Percentiles rank a stretch among this genome's conserved stretches.
These are phyloP conservation scores for Dascyllus trimaculatus DNA, from an alignment of 2,113 vertebrate genomes.

Conservation along the genomic window DNA sequence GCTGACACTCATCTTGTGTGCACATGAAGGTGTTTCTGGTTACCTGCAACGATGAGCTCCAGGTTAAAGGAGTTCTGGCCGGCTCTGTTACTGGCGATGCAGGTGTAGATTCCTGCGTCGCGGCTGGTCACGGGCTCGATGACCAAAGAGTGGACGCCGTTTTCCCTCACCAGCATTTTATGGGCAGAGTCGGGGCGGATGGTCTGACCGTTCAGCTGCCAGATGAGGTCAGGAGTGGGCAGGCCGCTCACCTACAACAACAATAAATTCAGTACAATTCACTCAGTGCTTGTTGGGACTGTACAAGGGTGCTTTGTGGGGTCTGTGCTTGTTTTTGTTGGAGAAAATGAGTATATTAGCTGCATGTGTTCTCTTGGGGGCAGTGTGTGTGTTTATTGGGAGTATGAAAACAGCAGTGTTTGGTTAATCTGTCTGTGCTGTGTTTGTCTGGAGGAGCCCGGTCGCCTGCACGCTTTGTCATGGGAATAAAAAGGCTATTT, in stretches of 20 bases:
- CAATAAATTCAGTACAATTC: not conserved
- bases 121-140: constrained; percentile 93
- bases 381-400: constrained; percentile 35
- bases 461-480: constrained; percentile 51
- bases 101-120: constrained; percentile 96
- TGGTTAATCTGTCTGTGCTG: constrained; percentile 45
- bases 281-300: not conserved
- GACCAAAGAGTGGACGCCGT: constrained; percentile 95
- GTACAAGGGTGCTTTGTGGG: not conserved
- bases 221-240: constrained; percentile 95
- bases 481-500: constrained; percentile 54
- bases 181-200: constrained; percentile 93
- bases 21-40: not conserved
- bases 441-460: constrained; percentile 46
- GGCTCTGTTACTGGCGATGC: constrained; percentile 94
- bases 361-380: constrained; percentile 7
- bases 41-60: constrained; percentile 97
- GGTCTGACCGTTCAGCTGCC: constrained; percentile 94
- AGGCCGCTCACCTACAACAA: constrained; percentile 92
- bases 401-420: constrained; percentile 47
- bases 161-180: constrained; percentile 98
- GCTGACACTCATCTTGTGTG: accelerated
- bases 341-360: constrained; percentile 19
- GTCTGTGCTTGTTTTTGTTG: constrained; percentile 13
- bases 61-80: constrained; percentile 97